A percentile compares a stretch with the other conserved stretches of the same genome.
Evolutionary conservation across 2,888 invertebrate species (phyloP).

Genomic region (Hymenopus coronatus): DNA sequence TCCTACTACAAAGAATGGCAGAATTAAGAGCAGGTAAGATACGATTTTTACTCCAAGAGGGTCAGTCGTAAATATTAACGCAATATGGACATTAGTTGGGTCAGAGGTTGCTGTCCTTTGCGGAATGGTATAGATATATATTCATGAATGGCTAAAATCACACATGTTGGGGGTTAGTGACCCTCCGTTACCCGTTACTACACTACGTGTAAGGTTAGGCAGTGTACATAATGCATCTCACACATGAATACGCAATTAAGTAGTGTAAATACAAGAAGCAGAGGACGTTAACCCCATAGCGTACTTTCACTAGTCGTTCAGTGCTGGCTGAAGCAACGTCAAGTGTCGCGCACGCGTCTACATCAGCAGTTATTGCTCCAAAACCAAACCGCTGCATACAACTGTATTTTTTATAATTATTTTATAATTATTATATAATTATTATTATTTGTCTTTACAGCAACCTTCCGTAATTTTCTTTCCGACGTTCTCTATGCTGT

Average conservation of each 20-base stretch:
- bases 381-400: too few relatives aligned
- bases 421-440: too few relatives aligned
- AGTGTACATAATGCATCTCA: conserved; percentile 12
- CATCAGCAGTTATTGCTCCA: too few relatives aligned
- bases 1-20: too few relatives aligned
- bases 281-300: conserved; percentile 24
- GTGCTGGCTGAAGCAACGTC: too few relatives aligned
- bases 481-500: too few relatives aligned
- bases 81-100: not conserved
- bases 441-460: too few relatives aligned
- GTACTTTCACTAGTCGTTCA: conserved; percentile 24
- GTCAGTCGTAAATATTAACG: not conserved
- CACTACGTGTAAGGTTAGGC: not conserved
- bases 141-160: not conserved
- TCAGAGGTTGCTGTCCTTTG: not conserved
- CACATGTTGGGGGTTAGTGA: not conserved
- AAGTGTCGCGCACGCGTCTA: not conserved
- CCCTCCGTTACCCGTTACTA: not conserved
- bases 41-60: not conserved
- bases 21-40: not conserved
- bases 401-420: too few relatives aligned
- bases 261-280: conserved; percentile 5
- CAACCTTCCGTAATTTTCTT: too few relatives aligned
- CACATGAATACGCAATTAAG: conserved; percentile 6
- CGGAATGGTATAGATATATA: not conserved